These are phyloP conservation scores for Copsychus sechellarum DNA, from an alignment of 2,113 vertebrate genomes.

Conservation along the genomic window DNA sequence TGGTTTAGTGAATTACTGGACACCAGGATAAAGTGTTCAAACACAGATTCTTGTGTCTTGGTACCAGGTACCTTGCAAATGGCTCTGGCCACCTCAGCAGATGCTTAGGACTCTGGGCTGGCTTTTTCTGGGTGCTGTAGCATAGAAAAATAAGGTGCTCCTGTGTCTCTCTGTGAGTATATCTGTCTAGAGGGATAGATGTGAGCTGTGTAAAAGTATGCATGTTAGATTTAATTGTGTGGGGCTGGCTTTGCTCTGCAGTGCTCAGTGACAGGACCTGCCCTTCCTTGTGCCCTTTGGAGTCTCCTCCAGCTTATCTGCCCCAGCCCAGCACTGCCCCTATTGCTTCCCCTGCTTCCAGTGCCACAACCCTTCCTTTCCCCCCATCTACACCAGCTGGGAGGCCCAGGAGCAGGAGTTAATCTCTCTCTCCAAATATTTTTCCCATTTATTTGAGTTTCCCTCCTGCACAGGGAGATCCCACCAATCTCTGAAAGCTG, in stretches of 20 bases:
- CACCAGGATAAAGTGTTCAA: not conserved
- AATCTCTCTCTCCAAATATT: not conserved
- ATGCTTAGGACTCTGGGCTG: not conserved
- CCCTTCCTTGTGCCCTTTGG: not conserved
- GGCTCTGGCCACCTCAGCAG: not conserved
- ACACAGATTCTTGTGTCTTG: not conserved
- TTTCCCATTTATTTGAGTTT: not conserved
- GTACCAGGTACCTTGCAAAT: not conserved
- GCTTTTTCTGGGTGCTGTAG: not conserved
- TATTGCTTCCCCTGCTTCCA: not conserved
- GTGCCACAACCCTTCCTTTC: not conserved
- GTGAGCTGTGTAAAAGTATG: not conserved
- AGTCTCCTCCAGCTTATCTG: not conserved
- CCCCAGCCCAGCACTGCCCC: not conserved
- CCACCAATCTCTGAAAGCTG: not conserved
- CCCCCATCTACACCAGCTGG: not conserved
- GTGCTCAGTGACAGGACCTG: not conserved
- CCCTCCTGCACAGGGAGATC: not conserved
- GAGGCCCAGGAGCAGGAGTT: not conserved
- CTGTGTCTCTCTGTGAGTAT: not conserved
- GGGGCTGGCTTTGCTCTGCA: not conserved
- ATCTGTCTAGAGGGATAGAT: not conserved
- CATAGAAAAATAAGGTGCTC: not conserved
- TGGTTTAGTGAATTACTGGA: conserved; percentile 34
- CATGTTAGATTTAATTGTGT: fast-evolving